Evolutionary conservation across 2,113 vertebrate species (phyloP).

Genomic region (Megaceryle torquata): DNA sequence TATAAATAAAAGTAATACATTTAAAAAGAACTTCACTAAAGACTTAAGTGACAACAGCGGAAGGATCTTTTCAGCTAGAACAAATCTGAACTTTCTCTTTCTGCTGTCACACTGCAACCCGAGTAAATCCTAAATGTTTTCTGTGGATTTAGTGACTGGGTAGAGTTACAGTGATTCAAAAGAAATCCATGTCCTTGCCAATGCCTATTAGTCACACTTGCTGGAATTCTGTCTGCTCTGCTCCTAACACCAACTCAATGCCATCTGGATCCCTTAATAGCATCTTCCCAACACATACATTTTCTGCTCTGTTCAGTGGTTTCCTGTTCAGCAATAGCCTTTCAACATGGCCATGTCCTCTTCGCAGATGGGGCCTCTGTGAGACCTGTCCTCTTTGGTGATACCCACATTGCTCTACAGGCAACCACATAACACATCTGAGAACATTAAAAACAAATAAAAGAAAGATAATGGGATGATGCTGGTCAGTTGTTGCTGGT

Average conservation of each 20-base stretch:
- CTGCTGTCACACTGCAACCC: constrained; percentile 41
- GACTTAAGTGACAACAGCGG: constrained; percentile 34
- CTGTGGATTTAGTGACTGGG: constrained; percentile 55
- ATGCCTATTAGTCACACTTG: constrained; percentile 56
- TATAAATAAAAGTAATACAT: not conserved
- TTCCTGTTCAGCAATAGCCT: constrained; percentile 6
- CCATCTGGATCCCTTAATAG: constrained; percentile 49
- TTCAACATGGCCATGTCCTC: constrained; percentile 22
- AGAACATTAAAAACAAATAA: not conserved
- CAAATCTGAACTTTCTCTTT: constrained; percentile 54
- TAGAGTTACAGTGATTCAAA: constrained; percentile 55
- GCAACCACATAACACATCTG: not conserved
- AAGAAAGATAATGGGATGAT: not conserved
- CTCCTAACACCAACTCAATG: constrained; percentile 20
- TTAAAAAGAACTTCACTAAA: not conserved
- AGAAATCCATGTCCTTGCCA: constrained; percentile 57
- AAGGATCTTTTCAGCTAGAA: constrained; percentile 56
- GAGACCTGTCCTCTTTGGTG: not conserved
- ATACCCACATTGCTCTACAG: not conserved
- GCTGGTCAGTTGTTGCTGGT: not conserved
- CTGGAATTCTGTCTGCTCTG: constrained; percentile 44
- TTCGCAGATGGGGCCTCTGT: not conserved
- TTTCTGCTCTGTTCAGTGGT: constrained; percentile 32
- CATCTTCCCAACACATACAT: not conserved
- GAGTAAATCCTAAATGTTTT: constrained; percentile 60